Evolutionary conservation across 2,113 vertebrate species (phyloP), one percentile per base, ranked within the genome.

Genomic region (Pelecanus crispus): DNA sequence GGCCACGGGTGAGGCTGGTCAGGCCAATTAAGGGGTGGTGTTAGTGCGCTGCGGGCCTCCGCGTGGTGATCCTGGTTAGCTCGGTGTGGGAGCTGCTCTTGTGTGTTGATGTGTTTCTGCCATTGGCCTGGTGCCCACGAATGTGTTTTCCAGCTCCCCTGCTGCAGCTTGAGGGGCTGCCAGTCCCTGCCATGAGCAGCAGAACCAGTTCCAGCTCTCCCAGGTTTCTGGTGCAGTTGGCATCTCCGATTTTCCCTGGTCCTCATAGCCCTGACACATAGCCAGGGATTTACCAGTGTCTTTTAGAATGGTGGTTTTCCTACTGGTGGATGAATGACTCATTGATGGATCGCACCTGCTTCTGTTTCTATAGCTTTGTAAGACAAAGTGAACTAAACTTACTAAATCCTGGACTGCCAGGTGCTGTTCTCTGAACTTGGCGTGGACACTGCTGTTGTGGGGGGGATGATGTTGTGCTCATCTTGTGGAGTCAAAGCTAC

Each of bases 381-480:
- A 72, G 26, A 31, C 10, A 74, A 73, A 82, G 42, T 21, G 18
- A 89, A 81, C 5, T 34, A 16, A 56, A 82, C 29, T 49, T 84
- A 45, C 25, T 58, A 17, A 80, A 42, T 77, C 42, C 22, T 59
- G 24, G 25, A 11, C n/a, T 53, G n/a, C n/a, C 12, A n/a, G 18
- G 21, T 49, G 13, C 10, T 58, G 68, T 87, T 49, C 13, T 53
- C 28, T 52, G 49, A 87, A 20, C 17, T 38, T 75, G 22, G 6
- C 36, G 17, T 7, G 24, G 31, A 13, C 5, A 3, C 31, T 44
- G n/a, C 24, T 87, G 9, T 79, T 83, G 45, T 0, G 0, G 1
- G 2, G 16, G 7, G 1, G 42, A 15, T 38, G 7, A 28, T 17
- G 3, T 3, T 45, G 26, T 93, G 9, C 56, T 79, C 7, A 3